A percentile compares a stretch with the other conserved stretches of the same genome.
Conservation (phyloP, 1,140 invertebrate species). For the Procambarus virginalis region DNA sequence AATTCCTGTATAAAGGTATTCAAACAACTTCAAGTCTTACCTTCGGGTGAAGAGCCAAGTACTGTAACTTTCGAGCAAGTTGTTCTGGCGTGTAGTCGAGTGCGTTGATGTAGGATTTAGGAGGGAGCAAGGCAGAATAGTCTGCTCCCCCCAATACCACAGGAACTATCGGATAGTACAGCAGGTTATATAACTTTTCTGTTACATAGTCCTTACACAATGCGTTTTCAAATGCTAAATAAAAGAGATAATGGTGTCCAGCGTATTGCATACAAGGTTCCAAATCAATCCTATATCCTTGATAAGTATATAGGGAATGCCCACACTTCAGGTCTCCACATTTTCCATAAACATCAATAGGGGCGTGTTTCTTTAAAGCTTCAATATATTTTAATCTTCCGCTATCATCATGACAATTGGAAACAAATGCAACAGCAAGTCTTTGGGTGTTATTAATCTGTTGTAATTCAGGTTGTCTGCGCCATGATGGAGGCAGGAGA, state of each 20-base stretch:
- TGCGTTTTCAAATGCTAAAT: conserved; percentile 76
- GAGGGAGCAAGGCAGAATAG: conserved; percentile 41
- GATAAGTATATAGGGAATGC: conserved; percentile 2
- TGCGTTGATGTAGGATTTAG: conserved; percentile 58
- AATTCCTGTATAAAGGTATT: neutral
- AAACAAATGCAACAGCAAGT: conserved; percentile 96
- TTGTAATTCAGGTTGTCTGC: neutral
- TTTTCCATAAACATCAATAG: conserved; percentile 93
- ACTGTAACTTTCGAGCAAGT: conserved; percentile 70
- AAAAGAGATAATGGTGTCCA: conserved; percentile 72
- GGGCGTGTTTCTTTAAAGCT: conserved; percentile 88
- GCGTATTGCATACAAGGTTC: conserved; percentile 69
- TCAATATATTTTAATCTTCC: conserved; percentile 89
- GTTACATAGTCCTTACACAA: conserved; percentile 76
- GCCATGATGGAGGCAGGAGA: conserved; percentile 46
- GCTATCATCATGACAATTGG: conserved; percentile 93
- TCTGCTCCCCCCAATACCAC: conserved; percentile 54
- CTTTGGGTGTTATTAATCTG: conserved; percentile 84
- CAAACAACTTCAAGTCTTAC: conserved; percentile 1
- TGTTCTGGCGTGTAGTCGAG: conserved; percentile 35
- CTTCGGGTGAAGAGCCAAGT: conserved; percentile 71
- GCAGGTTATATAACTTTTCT: conserved; percentile 74
- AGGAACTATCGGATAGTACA: conserved; percentile 67
- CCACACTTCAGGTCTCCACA: conserved; percentile 88
- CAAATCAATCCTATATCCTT: conserved; percentile 50